phyloP scores from a whole-genome alignment of 2,113 vertebrate genomes.

The Chamaea fasciata region DNA sequence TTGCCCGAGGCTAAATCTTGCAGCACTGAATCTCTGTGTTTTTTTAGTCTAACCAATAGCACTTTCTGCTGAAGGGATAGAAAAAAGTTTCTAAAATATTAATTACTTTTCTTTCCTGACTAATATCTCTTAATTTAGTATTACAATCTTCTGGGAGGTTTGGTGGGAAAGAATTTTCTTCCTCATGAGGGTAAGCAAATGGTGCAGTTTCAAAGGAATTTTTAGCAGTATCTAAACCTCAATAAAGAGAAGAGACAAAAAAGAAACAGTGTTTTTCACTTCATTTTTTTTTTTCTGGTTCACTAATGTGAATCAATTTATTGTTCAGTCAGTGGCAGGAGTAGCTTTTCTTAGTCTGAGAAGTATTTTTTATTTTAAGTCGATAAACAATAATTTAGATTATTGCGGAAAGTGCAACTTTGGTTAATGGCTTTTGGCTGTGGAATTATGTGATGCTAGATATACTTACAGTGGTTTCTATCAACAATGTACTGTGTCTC shows the following conservation, averaged over 20 bases:
- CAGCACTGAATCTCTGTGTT: not conserved
- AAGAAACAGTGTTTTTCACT: not conserved
- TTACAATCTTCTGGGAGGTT: not conserved
- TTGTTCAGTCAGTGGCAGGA: not conserved
- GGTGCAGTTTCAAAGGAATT: conserved; percentile 27
- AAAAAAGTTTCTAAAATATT: not conserved
- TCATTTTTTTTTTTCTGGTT: not conserved
- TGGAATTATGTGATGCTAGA: not conserved
- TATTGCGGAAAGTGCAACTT: not conserved
- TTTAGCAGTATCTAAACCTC: not conserved
- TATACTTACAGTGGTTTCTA: not conserved
- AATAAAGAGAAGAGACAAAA: not conserved
- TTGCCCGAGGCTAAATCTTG: not conserved
- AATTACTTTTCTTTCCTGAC: not conserved
- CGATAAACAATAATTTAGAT: not conserved
- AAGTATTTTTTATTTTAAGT: not conserved
- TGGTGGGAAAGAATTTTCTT: not conserved
- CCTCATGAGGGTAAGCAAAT: not conserved
- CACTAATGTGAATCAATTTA: not conserved
- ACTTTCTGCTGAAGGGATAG: not conserved
- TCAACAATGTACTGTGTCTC: not conserved
- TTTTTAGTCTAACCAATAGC: not conserved
- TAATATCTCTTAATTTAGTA: not conserved
- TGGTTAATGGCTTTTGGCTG: not conserved
- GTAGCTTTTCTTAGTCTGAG: not conserved